Evolutionary conservation across 2,113 vertebrate species (phyloP).

Genomic region (Tupaia tana): DNA sequence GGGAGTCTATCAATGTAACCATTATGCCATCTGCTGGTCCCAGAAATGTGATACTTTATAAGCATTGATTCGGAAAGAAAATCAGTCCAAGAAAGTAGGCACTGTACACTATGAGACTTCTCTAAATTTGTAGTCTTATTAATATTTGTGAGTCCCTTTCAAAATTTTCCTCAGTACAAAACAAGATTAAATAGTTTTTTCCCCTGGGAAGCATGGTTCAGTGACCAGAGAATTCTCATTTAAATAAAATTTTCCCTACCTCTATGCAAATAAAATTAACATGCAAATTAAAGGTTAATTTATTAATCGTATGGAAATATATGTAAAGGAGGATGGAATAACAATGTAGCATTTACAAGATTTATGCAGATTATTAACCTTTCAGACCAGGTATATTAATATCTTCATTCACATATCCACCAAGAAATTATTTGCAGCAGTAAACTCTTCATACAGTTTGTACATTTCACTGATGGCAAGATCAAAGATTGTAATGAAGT

Average conservation of each 20-base stretch:
- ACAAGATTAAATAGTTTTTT: slow-evolving; percentile 34
- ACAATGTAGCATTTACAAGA: slow-evolving; percentile 1
- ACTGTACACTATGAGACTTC: neutral
- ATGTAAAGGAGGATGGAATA: neutral
- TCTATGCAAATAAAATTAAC: slow-evolving; percentile 50
- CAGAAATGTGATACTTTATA: neutral
- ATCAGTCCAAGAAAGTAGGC: neutral
- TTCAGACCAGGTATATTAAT: slow-evolving; percentile 2
- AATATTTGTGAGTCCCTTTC: neutral
- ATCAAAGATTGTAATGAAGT: slow-evolving; percentile 19
- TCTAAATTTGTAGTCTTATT: neutral
- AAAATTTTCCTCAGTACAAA: slow-evolving; percentile 28
- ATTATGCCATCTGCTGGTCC: too few species aligned
- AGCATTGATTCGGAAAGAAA: slow-evolving; percentile 1
- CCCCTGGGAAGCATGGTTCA: neutral
- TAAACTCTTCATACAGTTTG: neutral
- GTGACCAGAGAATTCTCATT: slow-evolving; percentile 45
- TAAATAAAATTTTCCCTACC: slow-evolving; percentile 21
- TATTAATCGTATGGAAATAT: slow-evolving; percentile 68
- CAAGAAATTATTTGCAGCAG: slow-evolving; percentile 23
- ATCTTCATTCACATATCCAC: neutral
- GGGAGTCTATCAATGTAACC: too few species aligned
- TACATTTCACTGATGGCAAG: slow-evolving; percentile 17
- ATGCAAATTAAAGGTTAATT: slow-evolving; percentile 55
- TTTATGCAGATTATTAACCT: slow-evolving; percentile 46